Conservation (phyloP, 2,888 invertebrate genomes). For the Lithophane leautieri region DNA sequence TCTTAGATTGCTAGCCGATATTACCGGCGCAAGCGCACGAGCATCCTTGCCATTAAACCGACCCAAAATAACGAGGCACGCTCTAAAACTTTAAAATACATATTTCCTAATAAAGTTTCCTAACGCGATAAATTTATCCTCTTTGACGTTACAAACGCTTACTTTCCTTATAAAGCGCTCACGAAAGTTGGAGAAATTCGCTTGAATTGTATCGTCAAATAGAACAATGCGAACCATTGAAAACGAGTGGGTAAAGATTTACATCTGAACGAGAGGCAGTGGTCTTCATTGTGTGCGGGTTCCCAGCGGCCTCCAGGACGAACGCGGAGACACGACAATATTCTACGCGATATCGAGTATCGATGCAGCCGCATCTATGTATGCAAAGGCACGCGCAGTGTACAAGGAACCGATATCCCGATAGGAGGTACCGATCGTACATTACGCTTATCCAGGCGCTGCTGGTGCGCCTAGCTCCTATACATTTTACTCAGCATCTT, state of each 20-base stretch:
- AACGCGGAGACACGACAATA: conserved; percentile 77
- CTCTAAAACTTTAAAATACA: conserved; percentile 40
- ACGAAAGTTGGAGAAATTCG: conserved; percentile 78
- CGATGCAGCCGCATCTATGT: conserved; percentile 77
- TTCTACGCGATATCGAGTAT: conserved; percentile 80
- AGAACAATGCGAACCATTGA: conserved; percentile 81
- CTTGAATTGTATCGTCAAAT: conserved; percentile 80
- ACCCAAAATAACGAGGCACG: conserved; percentile 27
- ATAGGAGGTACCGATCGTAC: conserved; percentile 82
- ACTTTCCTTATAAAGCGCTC: conserved; percentile 70
- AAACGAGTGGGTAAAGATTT: conserved; percentile 81
- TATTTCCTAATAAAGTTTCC: conserved; percentile 56
- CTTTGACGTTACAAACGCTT: conserved; percentile 63
- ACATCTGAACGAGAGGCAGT: conserved; percentile 78
- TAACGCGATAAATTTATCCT: conserved; percentile 58
- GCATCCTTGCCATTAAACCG: conserved; percentile 43
- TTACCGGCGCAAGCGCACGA: conserved; percentile 54
- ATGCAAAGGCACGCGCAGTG: conserved; percentile 84
- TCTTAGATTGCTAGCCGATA: conserved; percentile 65
- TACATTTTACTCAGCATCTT: conserved; percentile 79
- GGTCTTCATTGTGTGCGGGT: conserved; percentile 77
- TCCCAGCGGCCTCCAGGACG: conserved; percentile 71
- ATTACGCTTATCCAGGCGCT: conserved; percentile 81
- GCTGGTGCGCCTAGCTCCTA: conserved; percentile 77
- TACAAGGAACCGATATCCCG: conserved; percentile 80